A percentile compares a stretch with the other conserved stretches of the same genome.
Evolutionary conservation across 2,888 invertebrate genomes (phyloP).

Genomic region (Terebella lapidaria): DNA sequence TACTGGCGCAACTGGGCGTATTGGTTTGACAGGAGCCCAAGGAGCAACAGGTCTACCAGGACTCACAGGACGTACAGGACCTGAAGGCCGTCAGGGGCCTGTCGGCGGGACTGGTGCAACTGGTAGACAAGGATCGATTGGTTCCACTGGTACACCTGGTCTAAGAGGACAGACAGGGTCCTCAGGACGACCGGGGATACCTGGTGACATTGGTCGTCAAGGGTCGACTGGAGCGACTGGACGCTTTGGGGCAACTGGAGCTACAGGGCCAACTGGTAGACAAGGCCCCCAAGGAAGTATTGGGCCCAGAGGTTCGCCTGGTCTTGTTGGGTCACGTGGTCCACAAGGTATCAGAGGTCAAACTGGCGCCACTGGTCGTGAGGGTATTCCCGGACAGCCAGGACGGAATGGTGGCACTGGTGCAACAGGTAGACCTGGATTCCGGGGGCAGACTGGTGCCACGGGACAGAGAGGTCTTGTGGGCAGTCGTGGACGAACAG

Average conservation of each 20-base stretch:
- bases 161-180: too few species aligned
- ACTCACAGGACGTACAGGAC: constrained; percentile 3
- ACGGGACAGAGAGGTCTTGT: constrained; percentile 6
- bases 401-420: constrained; percentile 2
- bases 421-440: constrained; percentile 1
- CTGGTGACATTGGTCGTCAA: too few species aligned
- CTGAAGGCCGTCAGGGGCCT: not conserved
- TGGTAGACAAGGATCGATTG: constrained; percentile 1
- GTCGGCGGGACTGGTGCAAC: not conserved
- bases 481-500: constrained; percentile 6
- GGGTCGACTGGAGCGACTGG: too few species aligned
- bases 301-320: constrained; percentile 5
- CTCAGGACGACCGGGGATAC: too few species aligned
- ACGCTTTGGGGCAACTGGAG: too few species aligned
- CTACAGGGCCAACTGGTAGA: constrained; percentile 1
- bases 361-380: constrained; percentile 4
- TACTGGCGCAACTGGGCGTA: constrained; percentile 11
- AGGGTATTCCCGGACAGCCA: constrained; percentile 3
- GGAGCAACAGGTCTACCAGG: not conserved
- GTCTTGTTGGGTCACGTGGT: constrained; percentile 5
- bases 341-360: constrained; percentile 1
- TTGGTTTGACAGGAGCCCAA: constrained; percentile 8
- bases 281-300: not conserved
- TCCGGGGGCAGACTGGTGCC: constrained; percentile 8
- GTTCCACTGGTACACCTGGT: constrained; percentile 5